Evolutionary conservation across 2,888 invertebrate genomes (phyloP).

Genomic region (Dasypolia templi): DNA sequence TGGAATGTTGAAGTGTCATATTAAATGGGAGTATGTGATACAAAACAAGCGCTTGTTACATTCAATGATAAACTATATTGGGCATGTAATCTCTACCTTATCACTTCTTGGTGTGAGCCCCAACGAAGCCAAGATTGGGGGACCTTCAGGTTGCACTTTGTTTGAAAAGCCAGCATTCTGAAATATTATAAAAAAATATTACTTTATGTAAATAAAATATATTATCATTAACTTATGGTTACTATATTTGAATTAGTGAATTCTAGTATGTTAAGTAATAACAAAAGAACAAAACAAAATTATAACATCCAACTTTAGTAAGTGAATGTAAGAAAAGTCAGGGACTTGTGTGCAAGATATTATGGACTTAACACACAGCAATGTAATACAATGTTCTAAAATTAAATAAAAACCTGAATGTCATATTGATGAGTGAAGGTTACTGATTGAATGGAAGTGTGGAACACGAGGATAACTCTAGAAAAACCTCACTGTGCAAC

Average conservation of each 20-base stretch:
- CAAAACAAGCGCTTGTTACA: conserved; percentile 57
- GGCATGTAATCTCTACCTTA: conserved; percentile 85
- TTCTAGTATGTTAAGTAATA: conserved; percentile 16
- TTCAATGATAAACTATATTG: conserved; percentile 63
- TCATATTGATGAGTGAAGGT: conserved; percentile 35
- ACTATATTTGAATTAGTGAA: not conserved
- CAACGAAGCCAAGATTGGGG: conserved; percentile 88
- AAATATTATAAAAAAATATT: conserved; percentile 66
- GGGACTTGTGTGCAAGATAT: conserved; percentile 44
- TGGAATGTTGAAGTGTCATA: conserved; percentile 70
- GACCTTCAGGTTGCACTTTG: conserved; percentile 88
- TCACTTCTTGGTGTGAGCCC: conserved; percentile 90
- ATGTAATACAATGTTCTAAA: conserved; percentile 27
- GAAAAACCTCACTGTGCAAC: conserved; percentile 36
- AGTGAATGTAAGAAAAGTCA: conserved; percentile 56
- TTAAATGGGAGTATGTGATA: conserved; percentile 66
- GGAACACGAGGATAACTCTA: conserved; percentile 28
- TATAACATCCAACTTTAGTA: conserved; percentile 38
- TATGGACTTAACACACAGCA: conserved; percentile 9
- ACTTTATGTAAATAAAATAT: conserved; percentile 1
- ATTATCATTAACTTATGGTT: too few relatives aligned
- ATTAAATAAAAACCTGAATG: conserved; percentile 46
- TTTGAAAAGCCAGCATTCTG: conserved; percentile 80
- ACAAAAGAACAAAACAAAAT: conserved; percentile 20
- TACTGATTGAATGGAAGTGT: conserved; percentile 30